A percentile compares a stretch with the other conserved stretches of the same genome.
phyloP scores from a whole-genome alignment of 2,888 invertebrate species.

The Agrilus cyanescens region DNA sequence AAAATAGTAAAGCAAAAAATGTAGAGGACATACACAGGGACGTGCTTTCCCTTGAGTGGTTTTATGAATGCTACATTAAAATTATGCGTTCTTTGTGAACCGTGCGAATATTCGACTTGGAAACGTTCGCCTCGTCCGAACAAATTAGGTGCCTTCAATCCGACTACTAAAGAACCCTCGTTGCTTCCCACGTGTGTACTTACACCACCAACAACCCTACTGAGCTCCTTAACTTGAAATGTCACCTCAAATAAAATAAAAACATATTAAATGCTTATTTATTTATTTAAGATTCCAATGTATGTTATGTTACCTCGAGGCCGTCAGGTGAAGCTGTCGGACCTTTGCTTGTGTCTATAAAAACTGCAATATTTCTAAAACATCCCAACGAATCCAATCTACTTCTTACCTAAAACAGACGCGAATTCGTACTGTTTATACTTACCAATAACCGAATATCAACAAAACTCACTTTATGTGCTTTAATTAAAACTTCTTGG shows the following conservation, averaged over 20 bases:
- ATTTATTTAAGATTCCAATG: conserved; percentile 5
- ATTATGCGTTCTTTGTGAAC: conserved; percentile 70
- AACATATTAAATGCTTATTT: neutral
- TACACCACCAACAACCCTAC: conserved; percentile 71
- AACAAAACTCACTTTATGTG: conserved; percentile 43
- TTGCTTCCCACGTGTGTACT: conserved; percentile 85
- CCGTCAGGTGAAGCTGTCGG: conserved; percentile 66
- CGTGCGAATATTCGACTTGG: conserved; percentile 73
- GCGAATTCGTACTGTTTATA: neutral
- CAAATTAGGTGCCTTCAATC: conserved; percentile 69
- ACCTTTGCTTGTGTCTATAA: conserved; percentile 79
- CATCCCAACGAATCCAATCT: conserved; percentile 77
- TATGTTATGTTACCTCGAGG: conserved; percentile 50
- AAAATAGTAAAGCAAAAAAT: neutral
- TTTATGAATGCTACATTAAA: conserved; percentile 71
- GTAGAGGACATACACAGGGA: conserved; percentile 46
- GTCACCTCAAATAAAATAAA: conserved; percentile 49
- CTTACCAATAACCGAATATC: conserved; percentile 1
- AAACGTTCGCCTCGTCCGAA: conserved; percentile 79
- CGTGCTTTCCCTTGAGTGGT: conserved; percentile 62
- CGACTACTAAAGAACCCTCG: conserved; percentile 72
- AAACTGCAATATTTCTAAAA: conserved; percentile 74
- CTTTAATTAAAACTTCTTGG: conserved; percentile 64
- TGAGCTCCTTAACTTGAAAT: conserved; percentile 74
- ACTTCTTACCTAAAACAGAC: conserved; percentile 47